These are phyloP conservation scores for Clepsis dumicolana DNA, from an alignment of 2,888 invertebrate species.

Conservation along the genomic window DNA sequence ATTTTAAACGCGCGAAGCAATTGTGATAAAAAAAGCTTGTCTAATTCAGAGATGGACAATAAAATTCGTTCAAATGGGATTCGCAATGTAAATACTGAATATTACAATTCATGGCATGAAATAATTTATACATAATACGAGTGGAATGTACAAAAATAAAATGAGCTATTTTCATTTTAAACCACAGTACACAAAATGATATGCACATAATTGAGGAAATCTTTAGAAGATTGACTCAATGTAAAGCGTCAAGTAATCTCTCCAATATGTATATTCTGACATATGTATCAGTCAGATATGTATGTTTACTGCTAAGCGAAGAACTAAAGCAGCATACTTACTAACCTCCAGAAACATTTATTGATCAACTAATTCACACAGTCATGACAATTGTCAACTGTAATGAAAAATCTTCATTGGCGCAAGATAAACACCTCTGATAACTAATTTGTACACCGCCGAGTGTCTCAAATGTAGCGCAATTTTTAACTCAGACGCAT, in stretches of 20 bases:
- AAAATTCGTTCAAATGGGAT: constrained; percentile 2
- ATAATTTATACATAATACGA: background rate
- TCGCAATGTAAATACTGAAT: background rate
- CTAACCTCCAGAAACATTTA: background rate
- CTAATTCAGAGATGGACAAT: background rate
- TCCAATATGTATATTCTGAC: background rate
- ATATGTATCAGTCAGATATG: constrained; percentile 4
- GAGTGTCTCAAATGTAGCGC: too few relatives aligned
- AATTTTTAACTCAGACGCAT: too few relatives aligned
- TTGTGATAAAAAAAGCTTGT: too few relatives aligned
- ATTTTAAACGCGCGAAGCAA: too few relatives aligned
- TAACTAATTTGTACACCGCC: too few relatives aligned
- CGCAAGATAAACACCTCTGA: too few relatives aligned
- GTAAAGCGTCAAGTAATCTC: background rate
- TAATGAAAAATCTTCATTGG: too few relatives aligned
- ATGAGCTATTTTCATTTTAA: constrained; percentile 8
- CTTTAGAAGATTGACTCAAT: constrained; percentile 18
- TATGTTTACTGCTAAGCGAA: background rate
- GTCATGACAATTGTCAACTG: too few relatives aligned
- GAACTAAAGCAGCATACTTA: background rate
- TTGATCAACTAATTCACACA: too few relatives aligned
- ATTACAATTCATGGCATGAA: background rate
- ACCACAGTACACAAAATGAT: constrained; percentile 3
- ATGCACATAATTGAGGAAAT: constrained; percentile 9
- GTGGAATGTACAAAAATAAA: constrained; percentile 7